Evolutionary conservation across 53 echinoderm and acorn worm genomes (phyloP), one percentile per base, ranked within the genome.

Genomic region (Patiria pectinifera): DNA sequence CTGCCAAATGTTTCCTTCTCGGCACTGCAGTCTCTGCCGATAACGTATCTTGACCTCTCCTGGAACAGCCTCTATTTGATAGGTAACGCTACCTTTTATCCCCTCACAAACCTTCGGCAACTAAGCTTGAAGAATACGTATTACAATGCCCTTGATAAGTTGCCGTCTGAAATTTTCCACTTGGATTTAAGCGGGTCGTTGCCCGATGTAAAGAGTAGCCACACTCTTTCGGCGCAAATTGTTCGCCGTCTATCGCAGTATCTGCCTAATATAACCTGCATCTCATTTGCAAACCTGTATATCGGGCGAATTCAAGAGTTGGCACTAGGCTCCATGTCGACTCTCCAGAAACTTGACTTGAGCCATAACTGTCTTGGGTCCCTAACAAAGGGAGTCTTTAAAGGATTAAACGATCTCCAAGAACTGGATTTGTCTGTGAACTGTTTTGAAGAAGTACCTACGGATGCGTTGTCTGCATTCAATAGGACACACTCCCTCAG

Each of bases 381-480:
- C 1, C 49, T 87, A 53, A 74, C 21, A 21, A 75, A 75, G 45
- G 10, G 4, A 23, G 45, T 72, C 22, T 87, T 87, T 46, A 53
- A 45, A 21, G 75, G 75, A 18, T 48, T 87, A 53, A 45, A 66
- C 74, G n/a, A 59, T 24, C 53, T 87, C 45, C 23, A 87, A 59
- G 87, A 87, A 48, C 76, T 87, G 22, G 49, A 87, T 11, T 47
- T 87, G 49, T 87, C 72, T 23, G 23, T 72, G 47, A 87, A 87
- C 75, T 10, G 0, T 11, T 59, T 87, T 2, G 48, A 44, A 47
- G 23, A 87, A 22, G 87, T 87, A 48, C 87, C 87, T 2, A 53
- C 49, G 8, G 75, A 48, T 21, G 74, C 87, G 22, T 59, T 87
- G 8, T 5, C 75, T 18, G 74, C 87, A 3, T 87, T 87, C 87